A percentile compares a stretch with the other conserved stretches of the same genome.
Evolutionary conservation across 2,888 invertebrate genomes (phyloP).

Genomic region (Sialis lutaria): DNA sequence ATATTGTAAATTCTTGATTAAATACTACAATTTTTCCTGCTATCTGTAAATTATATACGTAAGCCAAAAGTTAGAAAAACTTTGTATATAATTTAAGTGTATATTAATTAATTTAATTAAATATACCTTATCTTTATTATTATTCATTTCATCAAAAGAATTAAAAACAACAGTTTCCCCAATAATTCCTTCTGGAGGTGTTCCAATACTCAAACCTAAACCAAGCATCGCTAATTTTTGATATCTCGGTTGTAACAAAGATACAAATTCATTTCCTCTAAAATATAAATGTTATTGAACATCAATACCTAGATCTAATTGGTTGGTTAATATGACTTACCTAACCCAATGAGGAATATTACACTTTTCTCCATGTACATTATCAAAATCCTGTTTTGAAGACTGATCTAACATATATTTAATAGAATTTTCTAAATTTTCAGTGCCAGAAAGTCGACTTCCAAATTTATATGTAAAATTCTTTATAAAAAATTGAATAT

Average conservation of each 20-base stretch:
- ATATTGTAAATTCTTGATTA: slow-evolving; percentile 45
- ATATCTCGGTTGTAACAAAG: slow-evolving; percentile 41
- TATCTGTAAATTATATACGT: slow-evolving; percentile 22
- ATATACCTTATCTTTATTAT: slow-evolving; percentile 30
- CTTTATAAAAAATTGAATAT: neutral
- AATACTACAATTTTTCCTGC: slow-evolving; percentile 62
- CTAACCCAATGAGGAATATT: slow-evolving; percentile 38
- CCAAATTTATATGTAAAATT: slow-evolving; percentile 33
- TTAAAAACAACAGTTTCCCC: slow-evolving; percentile 55
- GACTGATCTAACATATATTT: slow-evolving; percentile 33
- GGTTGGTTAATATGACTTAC: slow-evolving; percentile 16
- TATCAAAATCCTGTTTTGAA: slow-evolving; percentile 30
- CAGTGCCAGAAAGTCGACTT: slow-evolving; percentile 29
- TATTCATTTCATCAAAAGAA: slow-evolving; percentile 44
- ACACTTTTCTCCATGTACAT: slow-evolving; percentile 54
- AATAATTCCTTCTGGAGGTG: slow-evolving; percentile 49
- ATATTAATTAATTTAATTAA: too few relatives aligned
- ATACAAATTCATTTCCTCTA: slow-evolving; percentile 50
- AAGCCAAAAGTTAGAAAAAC: neutral
- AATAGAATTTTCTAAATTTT: slow-evolving; percentile 33
- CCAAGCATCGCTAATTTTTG: slow-evolving; percentile 48
- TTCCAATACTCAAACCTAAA: slow-evolving; percentile 51
- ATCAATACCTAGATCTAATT: neutral
- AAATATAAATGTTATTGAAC: slow-evolving; percentile 18
- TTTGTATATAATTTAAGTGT: slow-evolving; percentile 1